phyloP scores from a whole-genome alignment of 2,888 invertebrate genomes.

The Acanthoscelides obtectus region DNA sequence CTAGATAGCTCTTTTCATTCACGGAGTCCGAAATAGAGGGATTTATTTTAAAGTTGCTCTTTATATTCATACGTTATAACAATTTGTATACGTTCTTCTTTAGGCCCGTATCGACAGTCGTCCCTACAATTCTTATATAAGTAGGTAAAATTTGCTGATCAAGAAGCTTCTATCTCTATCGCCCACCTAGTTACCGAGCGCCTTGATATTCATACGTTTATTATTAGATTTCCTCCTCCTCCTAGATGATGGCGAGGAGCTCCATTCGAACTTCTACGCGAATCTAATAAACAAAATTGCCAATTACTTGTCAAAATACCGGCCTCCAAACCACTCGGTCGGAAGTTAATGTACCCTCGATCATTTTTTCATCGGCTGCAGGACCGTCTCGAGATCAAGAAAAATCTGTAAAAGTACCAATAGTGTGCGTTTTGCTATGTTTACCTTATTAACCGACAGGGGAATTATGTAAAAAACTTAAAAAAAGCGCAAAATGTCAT shows the following conservation, averaged over 20 bases:
- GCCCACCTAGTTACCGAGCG: not conserved
- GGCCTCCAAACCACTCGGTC: constrained; percentile 1
- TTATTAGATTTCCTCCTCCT: constrained; percentile 5
- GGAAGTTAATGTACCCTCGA: not conserved
- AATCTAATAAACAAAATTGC: constrained; percentile 27
- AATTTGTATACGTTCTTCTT: no score
- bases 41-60: no score
- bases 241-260: constrained; percentile 1
- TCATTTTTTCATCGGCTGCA: not conserved
- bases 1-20: no score
- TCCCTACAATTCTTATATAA: no score
- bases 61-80: no score
- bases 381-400: not conserved
- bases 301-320: constrained; percentile 26
- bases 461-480: no score
- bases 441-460: no score
- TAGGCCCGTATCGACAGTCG: no score
- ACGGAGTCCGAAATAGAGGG: no score
- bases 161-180: not conserved
- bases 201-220: constrained; percentile 7
- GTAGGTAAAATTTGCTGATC: not conserved
- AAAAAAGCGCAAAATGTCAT: no score
- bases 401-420: no score
- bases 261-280: constrained; percentile 4
- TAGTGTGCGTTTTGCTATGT: no score